These are phyloP conservation scores for Achlya flavicornis DNA, from an alignment of 2,888 invertebrate genomes.

Conservation along the genomic window DNA sequence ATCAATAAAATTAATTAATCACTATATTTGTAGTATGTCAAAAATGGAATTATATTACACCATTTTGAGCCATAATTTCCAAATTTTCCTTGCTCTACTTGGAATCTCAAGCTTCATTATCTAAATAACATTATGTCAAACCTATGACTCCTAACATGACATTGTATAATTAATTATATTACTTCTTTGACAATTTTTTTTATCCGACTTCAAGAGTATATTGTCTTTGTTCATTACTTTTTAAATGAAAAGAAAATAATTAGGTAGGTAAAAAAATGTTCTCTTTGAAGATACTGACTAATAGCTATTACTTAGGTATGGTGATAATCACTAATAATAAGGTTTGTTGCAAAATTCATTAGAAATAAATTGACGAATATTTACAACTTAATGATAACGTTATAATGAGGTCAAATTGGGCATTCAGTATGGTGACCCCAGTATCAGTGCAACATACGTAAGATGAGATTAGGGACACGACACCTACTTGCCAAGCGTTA, in stretches of 20 bases:
- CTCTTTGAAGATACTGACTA: constrained; percentile 71
- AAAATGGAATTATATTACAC: constrained; percentile 8
- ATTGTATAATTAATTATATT: constrained; percentile 12
- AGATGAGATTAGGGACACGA: neutral
- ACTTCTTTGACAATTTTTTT: constrained; percentile 15
- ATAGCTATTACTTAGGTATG: constrained; percentile 64
- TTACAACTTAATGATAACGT: constrained; percentile 44
- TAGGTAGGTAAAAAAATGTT: constrained; percentile 65
- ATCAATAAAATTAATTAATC: constrained; percentile 29
- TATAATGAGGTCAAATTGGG: constrained; percentile 35
- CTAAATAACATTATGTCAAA: constrained; percentile 28
- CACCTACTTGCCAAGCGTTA: constrained; percentile 3
- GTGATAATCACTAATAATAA: constrained; percentile 68
- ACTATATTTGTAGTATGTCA: constrained; percentile 10
- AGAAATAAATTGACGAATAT: constrained; percentile 44
- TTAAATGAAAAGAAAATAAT: constrained; percentile 48
- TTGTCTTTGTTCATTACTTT: constrained; percentile 22
- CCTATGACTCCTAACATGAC: constrained; percentile 26
- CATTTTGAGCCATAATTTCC: constrained; percentile 17
- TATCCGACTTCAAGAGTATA: constrained; percentile 14
- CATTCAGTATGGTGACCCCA: constrained; percentile 31
- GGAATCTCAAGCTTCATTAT: constrained; percentile 51
- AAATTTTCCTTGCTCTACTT: constrained; percentile 25
- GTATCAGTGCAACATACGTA: constrained; percentile 19
- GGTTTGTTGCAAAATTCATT: constrained; percentile 70